Conservation (phyloP, 2,888 invertebrate species). For the Eristalis tenax region DNA sequence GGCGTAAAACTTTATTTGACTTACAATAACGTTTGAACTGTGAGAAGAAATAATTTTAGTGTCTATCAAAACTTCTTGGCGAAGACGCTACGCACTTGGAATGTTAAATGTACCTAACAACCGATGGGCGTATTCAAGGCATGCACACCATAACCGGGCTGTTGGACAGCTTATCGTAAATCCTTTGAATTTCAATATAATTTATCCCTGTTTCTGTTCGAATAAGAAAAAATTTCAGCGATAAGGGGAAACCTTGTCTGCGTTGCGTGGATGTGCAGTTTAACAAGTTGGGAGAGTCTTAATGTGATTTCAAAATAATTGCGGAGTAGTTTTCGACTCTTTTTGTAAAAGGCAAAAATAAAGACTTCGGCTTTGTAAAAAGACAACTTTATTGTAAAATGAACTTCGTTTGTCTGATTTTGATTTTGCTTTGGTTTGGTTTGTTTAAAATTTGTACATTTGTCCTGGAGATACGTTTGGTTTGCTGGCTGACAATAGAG, state of each 20-base stretch:
- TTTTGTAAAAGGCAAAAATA: no score
- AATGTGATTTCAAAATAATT: not conserved
- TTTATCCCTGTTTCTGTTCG: not conserved
- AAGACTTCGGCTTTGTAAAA: no score
- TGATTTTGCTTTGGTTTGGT: no score
- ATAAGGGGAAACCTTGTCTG: not conserved
- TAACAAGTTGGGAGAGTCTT: not conserved
- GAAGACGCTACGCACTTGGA: not conserved
- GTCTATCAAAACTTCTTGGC: not conserved
- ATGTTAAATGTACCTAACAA: not conserved
- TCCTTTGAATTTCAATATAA: not conserved
- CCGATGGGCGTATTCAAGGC: not conserved
- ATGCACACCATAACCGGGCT: conserved; percentile 4
- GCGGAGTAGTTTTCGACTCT: not conserved
- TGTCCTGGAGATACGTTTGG: no score
- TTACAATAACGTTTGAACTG: not conserved
- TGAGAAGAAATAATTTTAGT: not conserved
- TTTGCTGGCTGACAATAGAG: no score
- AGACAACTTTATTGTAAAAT: no score
- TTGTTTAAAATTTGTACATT: no score
- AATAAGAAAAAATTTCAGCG: not conserved
- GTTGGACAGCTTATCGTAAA: not conserved
- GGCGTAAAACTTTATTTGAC: not conserved
- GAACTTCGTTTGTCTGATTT: no score
- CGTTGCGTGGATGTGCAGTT: not conserved